phyloP scores from a whole-genome alignment of 2,888 invertebrate species.

The Empis livida region DNA sequence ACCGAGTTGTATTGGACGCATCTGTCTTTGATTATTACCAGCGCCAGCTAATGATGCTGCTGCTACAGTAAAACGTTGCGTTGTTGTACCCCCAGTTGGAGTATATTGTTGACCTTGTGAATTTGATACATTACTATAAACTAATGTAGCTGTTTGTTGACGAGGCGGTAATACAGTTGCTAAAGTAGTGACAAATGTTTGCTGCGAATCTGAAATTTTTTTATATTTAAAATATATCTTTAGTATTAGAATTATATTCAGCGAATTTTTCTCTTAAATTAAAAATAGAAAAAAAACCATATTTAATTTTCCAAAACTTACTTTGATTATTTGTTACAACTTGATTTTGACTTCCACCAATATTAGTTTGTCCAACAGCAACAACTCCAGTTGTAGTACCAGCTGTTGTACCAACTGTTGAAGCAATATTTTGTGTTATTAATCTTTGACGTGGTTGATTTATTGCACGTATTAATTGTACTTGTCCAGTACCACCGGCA shows the following conservation, averaged over 20 bases:
- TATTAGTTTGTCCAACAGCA: constrained; percentile 16
- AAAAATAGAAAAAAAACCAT: neutral
- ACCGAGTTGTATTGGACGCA: constrained; percentile 30
- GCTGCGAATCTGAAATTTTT: constrained; percentile 10
- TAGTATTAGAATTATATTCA: too few species aligned
- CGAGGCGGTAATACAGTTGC: constrained; percentile 32
- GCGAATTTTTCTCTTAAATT: too few species aligned
- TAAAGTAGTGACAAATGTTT: constrained; percentile 31
- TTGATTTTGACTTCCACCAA: constrained; percentile 17
- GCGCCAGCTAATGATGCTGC: constrained; percentile 19
- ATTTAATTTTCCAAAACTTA: neutral
- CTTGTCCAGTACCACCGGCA: constrained; percentile 23
- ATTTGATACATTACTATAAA: constrained; percentile 29
- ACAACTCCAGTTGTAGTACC: constrained; percentile 14
- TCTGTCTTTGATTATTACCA: constrained; percentile 24
- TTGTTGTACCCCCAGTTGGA: constrained; percentile 10
- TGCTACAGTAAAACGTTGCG: constrained; percentile 30
- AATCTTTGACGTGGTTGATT: constrained; percentile 29
- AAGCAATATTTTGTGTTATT: constrained; percentile 29
- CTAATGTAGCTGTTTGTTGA: constrained; percentile 31
- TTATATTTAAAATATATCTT: constrained; percentile 4
- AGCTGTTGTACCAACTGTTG: constrained; percentile 10
- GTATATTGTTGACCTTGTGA: constrained; percentile 29
- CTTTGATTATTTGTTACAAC: constrained; percentile 7
- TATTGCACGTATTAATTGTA: constrained; percentile 33